Evolutionary conservation across 1,140 invertebrate species (phyloP).

Genomic region (Drosophila oshimai): DNA sequence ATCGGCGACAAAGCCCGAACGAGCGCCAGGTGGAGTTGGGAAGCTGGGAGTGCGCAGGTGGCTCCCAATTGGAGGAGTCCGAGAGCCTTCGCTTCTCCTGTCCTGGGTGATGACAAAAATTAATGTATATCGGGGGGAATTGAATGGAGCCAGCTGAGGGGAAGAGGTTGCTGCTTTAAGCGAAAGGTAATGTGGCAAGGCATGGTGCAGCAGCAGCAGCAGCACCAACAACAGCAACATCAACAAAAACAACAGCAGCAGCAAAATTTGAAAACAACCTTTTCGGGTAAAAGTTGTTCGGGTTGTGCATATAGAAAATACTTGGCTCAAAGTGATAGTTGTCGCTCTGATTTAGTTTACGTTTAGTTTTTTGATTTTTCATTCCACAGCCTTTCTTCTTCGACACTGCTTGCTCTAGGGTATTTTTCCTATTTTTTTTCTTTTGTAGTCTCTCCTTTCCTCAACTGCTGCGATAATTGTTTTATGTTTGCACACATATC

Average conservation of each 20-base stretch:
- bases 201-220: constrained; percentile 7
- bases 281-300: constrained; percentile 59
- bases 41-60: constrained; percentile 42
- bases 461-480: constrained; percentile 29
- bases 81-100: constrained; percentile 20
- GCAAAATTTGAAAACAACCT: constrained; percentile 56
- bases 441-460: background rate
- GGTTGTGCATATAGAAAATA: constrained; percentile 45
- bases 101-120: constrained; percentile 51
- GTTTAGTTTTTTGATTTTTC: background rate
- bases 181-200: constrained; percentile 47
- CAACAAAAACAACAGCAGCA: background rate
- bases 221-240: constrained; percentile 20
- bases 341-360: constrained; percentile 56
- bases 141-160: background rate
- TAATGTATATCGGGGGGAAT: constrained; percentile 38
- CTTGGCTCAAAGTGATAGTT: constrained; percentile 58
- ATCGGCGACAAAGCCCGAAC: constrained; percentile 28
- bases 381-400: constrained; percentile 29
- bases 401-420: constrained; percentile 34
- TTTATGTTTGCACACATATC: constrained; percentile 33
- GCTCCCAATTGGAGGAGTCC: constrained; percentile 17
- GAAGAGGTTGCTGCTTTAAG: constrained; percentile 17
- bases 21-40: constrained; percentile 12
- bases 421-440: constrained; percentile 11